Conservation (phyloP, 2,113 vertebrate species). For the Scomber colias region DNA sequence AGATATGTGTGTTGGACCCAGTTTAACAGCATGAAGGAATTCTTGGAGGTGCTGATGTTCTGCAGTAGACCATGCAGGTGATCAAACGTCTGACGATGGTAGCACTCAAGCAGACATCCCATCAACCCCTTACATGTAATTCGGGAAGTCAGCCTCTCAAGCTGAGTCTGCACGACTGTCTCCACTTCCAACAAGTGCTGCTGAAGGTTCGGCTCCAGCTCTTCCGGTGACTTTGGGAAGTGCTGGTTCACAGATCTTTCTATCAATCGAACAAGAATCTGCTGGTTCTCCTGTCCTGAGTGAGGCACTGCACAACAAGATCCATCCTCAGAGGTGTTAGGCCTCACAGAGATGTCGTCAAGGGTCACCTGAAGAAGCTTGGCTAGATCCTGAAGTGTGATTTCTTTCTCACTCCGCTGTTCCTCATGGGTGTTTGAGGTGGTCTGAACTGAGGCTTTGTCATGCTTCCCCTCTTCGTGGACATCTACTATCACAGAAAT, state of each 20-base stretch:
- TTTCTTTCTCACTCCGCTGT: not conserved
- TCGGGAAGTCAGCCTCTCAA: conserved; percentile 23
- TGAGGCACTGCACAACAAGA: not conserved
- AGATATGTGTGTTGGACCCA: conserved; percentile 53
- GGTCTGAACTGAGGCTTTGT: not conserved
- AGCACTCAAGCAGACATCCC: conserved; percentile 25
- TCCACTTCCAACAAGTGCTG: conserved; percentile 19
- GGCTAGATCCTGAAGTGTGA: not conserved
- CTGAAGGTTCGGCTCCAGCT: conserved; percentile 4
- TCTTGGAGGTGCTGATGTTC: conserved; percentile 1
- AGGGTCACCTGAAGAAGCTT: not conserved
- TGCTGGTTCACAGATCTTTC: conserved; percentile 21
- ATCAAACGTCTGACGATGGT: conserved; percentile 15
- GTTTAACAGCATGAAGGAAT: conserved; percentile 40
- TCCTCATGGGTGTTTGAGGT: not conserved
- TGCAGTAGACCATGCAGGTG: conserved; percentile 57
- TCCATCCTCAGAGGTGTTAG: not conserved
- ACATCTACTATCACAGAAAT: not conserved
- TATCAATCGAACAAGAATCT: not conserved
- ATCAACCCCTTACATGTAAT: not conserved
- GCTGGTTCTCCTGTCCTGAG: not conserved
- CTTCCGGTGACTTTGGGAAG: conserved; percentile 50
- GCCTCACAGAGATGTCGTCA: not conserved
- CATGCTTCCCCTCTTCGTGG: accelerated
- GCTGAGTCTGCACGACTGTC: not conserved